phyloP scores from a whole-genome alignment of 2,888 invertebrate genomes.

The Synergus laeviventris region DNA sequence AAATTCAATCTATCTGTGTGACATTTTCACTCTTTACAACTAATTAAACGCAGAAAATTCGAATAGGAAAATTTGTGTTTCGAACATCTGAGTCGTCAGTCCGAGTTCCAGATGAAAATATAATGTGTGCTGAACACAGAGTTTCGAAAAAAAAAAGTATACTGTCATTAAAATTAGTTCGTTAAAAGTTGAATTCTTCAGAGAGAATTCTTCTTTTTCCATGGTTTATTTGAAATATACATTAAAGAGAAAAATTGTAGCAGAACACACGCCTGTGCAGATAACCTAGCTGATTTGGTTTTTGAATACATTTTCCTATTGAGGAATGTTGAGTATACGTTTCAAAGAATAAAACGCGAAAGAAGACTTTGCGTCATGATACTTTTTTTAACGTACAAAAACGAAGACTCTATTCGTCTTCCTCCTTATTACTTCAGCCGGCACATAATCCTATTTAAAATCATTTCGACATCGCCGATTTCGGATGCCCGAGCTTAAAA shows the following conservation, averaged over 20 bases:
- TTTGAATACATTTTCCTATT: neutral
- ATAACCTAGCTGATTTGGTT: neutral
- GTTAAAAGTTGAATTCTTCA: no score
- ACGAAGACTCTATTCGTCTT: conserved; percentile 17
- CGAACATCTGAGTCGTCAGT: no score
- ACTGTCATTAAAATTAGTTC: neutral
- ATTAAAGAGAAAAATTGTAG: neutral
- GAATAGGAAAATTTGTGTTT: neutral
- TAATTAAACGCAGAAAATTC: neutral
- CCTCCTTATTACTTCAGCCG: conserved; percentile 58
- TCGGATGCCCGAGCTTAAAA: conserved; percentile 43
- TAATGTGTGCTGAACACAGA: no score
- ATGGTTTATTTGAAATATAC: no score
- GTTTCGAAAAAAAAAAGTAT: neutral
- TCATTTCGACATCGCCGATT: conserved; percentile 44
- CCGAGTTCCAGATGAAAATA: no score
- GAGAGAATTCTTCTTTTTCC: no score
- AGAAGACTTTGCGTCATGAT: neutral
- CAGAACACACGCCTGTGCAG: neutral
- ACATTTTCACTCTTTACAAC: neutral
- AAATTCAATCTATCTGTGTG: neutral
- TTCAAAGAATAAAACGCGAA: neutral
- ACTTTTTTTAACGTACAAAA: neutral
- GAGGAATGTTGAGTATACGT: neutral
- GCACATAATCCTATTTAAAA: conserved; percentile 53